Evolutionary conservation across 1,140 invertebrate species (phyloP).

Genomic region (Lepidostoma basale): DNA sequence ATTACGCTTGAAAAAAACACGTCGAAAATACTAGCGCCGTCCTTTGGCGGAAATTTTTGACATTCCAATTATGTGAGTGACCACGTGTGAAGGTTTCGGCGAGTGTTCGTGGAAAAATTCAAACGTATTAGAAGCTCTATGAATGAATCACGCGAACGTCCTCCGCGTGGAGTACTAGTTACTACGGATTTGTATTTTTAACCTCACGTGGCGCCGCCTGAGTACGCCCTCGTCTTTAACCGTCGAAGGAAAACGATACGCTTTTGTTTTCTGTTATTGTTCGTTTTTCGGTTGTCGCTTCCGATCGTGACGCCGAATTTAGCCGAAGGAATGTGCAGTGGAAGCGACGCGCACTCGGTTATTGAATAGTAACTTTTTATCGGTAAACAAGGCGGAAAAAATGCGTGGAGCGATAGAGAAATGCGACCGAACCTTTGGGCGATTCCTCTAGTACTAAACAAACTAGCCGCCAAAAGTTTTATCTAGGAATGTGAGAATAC

Average conservation of each 20-base stretch:
- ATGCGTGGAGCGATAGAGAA: background rate
- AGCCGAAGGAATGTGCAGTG: background rate
- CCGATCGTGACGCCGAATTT: background rate
- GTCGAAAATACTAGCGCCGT: constrained; percentile 5
- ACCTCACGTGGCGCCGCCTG: constrained; percentile 20
- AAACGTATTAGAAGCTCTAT: constrained; percentile 6
- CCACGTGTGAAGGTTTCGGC: constrained; percentile 36
- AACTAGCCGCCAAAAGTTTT: constrained; percentile 46
- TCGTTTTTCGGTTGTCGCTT: background rate
- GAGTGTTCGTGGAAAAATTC: constrained; percentile 21
- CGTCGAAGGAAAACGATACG: background rate
- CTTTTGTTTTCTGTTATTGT: background rate
- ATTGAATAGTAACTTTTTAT: background rate
- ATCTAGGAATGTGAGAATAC: constrained; percentile 46
- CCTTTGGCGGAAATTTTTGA: constrained; percentile 43
- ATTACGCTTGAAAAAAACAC: background rate
- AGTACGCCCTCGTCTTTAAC: background rate
- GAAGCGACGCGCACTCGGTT: background rate
- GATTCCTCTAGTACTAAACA: constrained; percentile 42
- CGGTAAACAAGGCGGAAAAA: background rate
- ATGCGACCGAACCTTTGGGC: constrained; percentile 30
- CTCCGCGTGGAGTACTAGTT: background rate
- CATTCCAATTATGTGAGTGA: constrained; percentile 33
- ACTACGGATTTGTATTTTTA: constrained; percentile 16
- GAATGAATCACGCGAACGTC: constrained; percentile 18